Base-by-base conservation (phyloP, 2,797 vertebrate species). In the Pygocentrus nattereri region DNA sequence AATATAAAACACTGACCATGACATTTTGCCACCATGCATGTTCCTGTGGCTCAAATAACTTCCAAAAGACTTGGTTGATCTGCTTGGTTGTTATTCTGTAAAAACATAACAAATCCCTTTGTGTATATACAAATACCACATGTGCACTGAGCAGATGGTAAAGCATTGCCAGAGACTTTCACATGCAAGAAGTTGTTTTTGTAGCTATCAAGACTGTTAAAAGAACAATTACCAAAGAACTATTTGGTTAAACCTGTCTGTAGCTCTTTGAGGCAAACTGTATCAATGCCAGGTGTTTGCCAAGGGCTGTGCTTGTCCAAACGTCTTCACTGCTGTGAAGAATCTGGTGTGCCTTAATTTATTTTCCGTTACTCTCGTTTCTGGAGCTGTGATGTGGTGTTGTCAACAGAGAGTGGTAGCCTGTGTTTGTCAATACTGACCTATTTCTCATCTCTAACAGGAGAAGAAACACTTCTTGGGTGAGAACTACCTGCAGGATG, bases 381-480 rank as follows among this genome's bases (percentile, higher is more conserved):
- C 0, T 21, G 31, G 18, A 65, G 31, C 62, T 38, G 31, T 65
- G 30, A 27, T 31, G 5, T 19, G 31, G 54, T 68, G 25, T 25
- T 5, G 25, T 19, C 23, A 21, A 21, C 19, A 50, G 25, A 76
- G 25, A 44, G 47, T 21, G 10, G n/a, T n/a, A 5, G 27, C 4
- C 25, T 38, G 11, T 13, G 25, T 67, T 49, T 38, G 12, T 52
- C 67, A 27, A 16, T 49, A 12, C 19, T 18, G 15, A 27, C 52
- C 65, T 7, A 31, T 18, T 50, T 68, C 23, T 74, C 34, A 16
- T 47, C 2, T 49, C 12, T 85, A 85, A 83, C 3, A 99, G 98
- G 98, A 99, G 87, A 99, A 99, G 91, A 95, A 97, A 89, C 95
- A 95, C 86, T 99, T 98, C 92, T 85, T 99, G 78, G 98, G 97